phyloP scores from a whole-genome alignment of 2,113 vertebrate species.

The Pterocles orientalis region DNA sequence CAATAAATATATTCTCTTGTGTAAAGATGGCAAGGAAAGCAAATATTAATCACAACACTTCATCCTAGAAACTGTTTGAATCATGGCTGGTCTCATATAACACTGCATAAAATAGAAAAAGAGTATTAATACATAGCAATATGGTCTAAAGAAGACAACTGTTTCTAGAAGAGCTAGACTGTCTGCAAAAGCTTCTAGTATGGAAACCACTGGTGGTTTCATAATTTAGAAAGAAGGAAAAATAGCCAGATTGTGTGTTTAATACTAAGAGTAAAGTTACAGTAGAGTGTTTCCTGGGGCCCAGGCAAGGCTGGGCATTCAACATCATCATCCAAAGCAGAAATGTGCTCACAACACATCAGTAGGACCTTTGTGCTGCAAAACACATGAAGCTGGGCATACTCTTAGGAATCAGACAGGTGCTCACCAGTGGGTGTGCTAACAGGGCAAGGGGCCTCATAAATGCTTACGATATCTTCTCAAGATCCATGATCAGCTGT shows the following conservation, averaged over 20 bases:
- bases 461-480: neutral
- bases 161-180: neutral
- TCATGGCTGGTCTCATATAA: neutral
- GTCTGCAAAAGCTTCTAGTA: neutral
- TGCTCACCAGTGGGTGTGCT: neutral
- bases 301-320: neutral
- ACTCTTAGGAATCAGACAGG: neutral
- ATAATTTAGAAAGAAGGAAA: neutral
- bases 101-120: neutral
- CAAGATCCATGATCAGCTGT: neutral
- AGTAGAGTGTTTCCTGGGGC: neutral
- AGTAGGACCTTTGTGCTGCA: neutral
- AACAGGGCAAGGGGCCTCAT: neutral
- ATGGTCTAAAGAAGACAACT: neutral
- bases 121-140: neutral
- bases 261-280: neutral
- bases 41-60: neutral
- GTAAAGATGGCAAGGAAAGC: neutral
- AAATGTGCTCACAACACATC: neutral
- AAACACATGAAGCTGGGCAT: neutral
- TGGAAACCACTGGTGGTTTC: neutral
- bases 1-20: neutral
- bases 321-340: neutral
- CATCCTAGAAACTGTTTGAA: neutral
- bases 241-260: accelerated